A percentile compares a stretch with the other conserved stretches of the same genome.
Evolutionary conservation across 2,797 vertebrate genomes (phyloP).

Genomic region (Silurus aristotelis): DNA sequence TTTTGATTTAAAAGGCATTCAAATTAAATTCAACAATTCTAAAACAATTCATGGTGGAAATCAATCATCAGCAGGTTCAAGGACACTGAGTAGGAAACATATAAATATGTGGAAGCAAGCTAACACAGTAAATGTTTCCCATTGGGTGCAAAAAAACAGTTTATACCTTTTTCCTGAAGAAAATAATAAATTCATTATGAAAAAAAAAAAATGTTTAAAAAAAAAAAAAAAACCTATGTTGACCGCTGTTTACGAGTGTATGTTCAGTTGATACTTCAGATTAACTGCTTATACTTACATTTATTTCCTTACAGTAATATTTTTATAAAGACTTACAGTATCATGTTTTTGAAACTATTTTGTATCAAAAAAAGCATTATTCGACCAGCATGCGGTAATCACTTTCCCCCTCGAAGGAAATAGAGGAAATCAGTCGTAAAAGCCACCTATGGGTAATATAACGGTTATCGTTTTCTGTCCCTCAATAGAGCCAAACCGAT

Average conservation of each 20-base stretch:
- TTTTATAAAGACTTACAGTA: neutral
- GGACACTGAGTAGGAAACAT: neutral
- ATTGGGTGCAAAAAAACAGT: too few relatives aligned
- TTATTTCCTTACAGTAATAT: too few relatives aligned
- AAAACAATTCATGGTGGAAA: neutral
- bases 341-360: neutral
- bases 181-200: too few relatives aligned
- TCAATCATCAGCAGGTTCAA: neutral
- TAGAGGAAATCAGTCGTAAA: conserved; percentile 42
- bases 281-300: neutral
- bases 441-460: conserved; percentile 52
- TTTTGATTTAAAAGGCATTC: too few relatives aligned
- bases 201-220: too few relatives aligned
- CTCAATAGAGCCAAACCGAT: conserved; percentile 43
- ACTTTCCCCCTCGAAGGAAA: conserved; percentile 23
- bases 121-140: too few relatives aligned
- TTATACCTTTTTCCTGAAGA: too few relatives aligned
- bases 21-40: too few relatives aligned
- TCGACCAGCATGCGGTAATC: conserved; percentile 11
- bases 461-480: conserved; percentile 51
- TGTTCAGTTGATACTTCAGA: neutral
- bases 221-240: too few relatives aligned
- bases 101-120: too few relatives aligned
- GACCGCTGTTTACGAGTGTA: neutral
- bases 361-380: neutral